Evolutionary conservation across 2,797 vertebrate species (phyloP).

Genomic region (Masticophis lateralis): DNA sequence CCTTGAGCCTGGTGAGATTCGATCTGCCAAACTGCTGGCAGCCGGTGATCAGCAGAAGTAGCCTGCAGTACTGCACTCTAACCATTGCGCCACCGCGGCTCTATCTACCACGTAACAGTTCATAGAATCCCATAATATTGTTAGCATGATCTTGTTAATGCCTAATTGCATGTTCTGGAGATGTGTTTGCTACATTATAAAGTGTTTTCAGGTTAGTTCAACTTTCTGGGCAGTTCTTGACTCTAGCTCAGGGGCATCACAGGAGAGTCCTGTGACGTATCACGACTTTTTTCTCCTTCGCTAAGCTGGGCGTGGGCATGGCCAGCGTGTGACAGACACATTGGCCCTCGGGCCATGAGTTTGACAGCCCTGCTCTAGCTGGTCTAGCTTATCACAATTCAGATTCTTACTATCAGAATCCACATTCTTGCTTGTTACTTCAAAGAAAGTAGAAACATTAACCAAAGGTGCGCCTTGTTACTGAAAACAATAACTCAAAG

Average conservation of each 20-base stretch:
- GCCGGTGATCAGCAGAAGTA: too few relatives aligned
- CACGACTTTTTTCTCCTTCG: accelerated
- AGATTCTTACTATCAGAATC: neutral
- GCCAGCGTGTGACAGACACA: too few relatives aligned
- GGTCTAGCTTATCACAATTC: neutral
- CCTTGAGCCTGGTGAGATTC: too few relatives aligned
- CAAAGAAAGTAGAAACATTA: neutral
- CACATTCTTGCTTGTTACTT: neutral
- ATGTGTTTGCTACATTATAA: neutral
- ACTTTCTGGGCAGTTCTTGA: neutral
- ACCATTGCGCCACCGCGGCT: accelerated
- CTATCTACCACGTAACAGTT: neutral
- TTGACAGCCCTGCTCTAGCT: neutral
- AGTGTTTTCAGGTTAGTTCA: neutral
- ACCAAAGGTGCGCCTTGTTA: neutral
- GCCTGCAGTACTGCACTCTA: too few relatives aligned
- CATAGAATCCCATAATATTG: neutral
- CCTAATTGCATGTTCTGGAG: neutral
- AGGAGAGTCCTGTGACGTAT: too few relatives aligned
- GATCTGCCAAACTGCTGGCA: too few relatives aligned
- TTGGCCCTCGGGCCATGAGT: too few relatives aligned
- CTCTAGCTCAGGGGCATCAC: neutral
- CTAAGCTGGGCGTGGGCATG: too few relatives aligned
- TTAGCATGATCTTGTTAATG: neutral
- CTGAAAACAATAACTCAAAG: neutral